phyloP scores from a whole-genome alignment of 2,797 vertebrate species.

The Pelobates cultripes region DNA sequence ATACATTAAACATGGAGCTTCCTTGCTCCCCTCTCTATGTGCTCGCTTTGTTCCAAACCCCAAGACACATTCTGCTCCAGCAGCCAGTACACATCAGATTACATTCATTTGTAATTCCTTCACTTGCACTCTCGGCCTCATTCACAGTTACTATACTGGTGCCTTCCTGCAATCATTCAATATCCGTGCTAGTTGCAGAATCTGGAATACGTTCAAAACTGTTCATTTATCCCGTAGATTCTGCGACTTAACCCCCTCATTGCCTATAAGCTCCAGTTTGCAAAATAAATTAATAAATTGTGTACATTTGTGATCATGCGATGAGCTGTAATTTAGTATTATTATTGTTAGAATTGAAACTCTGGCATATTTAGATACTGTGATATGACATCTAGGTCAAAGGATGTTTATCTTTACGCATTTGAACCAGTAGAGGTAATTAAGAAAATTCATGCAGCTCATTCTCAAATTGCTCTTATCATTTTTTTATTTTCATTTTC shows the following conservation, averaged over 20 bases:
- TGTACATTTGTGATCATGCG: conserved; percentile 9
- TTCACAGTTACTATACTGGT: conserved; percentile 31
- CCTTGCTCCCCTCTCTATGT: conserved; percentile 67
- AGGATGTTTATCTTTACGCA: conserved; percentile 80
- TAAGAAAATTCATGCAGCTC: conserved; percentile 84
- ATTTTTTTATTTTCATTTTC: conserved; percentile 48
- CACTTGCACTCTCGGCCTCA: conserved; percentile 55
- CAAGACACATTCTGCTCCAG: conserved; percentile 74
- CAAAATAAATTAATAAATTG: too few species aligned
- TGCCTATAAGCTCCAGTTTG: neutral
- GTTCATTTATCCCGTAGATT: conserved; percentile 23
- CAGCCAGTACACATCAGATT: conserved; percentile 83
- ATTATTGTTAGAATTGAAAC: conserved; percentile 55
- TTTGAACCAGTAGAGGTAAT: conserved; percentile 85
- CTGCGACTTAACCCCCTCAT: conserved; percentile 23
- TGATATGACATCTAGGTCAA: conserved; percentile 73
- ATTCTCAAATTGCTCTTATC: conserved; percentile 80
- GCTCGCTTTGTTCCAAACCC: conserved; percentile 73
- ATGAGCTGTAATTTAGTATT: too few species aligned
- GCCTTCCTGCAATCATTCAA: conserved; percentile 41
- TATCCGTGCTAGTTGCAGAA: conserved; percentile 23
- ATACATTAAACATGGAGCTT: conserved; percentile 83
- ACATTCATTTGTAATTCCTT: conserved; percentile 80
- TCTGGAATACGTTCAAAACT: conserved; percentile 1
- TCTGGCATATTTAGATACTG: conserved; percentile 74